Conservation (phyloP, 2,797 vertebrate genomes). For the Rhynchonycteris naso region DNA sequence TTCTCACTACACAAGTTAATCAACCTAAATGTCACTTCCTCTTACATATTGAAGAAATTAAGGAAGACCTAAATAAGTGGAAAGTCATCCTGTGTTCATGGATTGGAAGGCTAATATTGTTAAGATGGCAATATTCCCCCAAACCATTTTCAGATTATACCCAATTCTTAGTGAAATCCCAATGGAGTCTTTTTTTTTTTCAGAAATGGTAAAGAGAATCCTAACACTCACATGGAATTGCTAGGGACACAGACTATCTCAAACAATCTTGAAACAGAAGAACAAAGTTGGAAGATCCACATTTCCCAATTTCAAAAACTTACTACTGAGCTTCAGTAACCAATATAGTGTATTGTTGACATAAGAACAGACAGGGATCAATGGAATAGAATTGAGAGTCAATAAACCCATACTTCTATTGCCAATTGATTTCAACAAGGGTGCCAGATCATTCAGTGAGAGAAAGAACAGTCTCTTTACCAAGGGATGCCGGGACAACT, state of each 20-base stretch:
- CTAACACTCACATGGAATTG: conserved; percentile 1
- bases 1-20: neutral
- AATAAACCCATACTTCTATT: neutral
- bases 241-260: neutral
- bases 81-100: neutral
- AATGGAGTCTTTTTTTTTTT: neutral
- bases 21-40: neutral
- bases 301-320: neutral
- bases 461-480: neutral
- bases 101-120: neutral
- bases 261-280: neutral
- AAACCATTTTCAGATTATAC: neutral
- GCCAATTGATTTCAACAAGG: neutral
- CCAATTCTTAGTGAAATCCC: neutral
- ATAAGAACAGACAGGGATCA: neutral
- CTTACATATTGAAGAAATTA: neutral
- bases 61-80: neutral
- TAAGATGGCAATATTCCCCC: neutral
- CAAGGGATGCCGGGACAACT: neutral
- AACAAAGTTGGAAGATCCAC: neutral
- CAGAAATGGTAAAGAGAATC: neutral
- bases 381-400: neutral
- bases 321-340: neutral
- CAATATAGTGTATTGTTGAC: neutral
- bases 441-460: neutral